phyloP scores from a whole-genome alignment of 2,797 vertebrate genomes.

The Scyliorhinus canicula region DNA sequence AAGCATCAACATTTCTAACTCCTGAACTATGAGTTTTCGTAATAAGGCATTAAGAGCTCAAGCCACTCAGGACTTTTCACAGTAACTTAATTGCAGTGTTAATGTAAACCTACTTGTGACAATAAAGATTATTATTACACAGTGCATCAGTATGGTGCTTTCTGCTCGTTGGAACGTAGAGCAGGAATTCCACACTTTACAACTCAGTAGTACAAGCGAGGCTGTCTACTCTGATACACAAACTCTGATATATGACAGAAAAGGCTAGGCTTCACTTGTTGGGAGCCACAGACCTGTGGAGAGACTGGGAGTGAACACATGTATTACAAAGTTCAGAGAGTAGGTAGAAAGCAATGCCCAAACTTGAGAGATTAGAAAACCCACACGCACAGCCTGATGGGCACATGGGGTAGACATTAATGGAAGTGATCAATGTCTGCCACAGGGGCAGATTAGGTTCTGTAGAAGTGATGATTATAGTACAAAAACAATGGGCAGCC shows the following conservation, averaged over 20 bases:
- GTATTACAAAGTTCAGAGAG: neutral
- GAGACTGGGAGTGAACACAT: neutral
- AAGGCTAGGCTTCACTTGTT: neutral
- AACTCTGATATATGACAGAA: neutral
- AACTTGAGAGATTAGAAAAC: neutral
- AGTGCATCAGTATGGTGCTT: neutral
- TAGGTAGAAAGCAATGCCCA: neutral
- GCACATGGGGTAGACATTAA: neutral
- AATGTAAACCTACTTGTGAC: too few species aligned
- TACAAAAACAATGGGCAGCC: neutral
- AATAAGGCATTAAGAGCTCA: neutral
- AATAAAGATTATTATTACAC: too few species aligned
- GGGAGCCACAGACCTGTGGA: neutral
- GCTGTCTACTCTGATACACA: neutral
- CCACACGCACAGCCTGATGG: neutral
- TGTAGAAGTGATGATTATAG: neutral
- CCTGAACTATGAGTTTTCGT: neutral
- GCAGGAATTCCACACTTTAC: neutral
- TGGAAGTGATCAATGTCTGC: neutral
- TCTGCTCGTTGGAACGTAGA: neutral
- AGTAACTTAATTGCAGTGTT: too few species aligned
- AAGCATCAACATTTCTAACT: neutral
- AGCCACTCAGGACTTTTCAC: neutral
- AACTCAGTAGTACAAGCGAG: neutral
- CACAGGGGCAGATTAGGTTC: neutral